These are phyloP conservation scores for Coptodon bakossiorum DNA, from an alignment of 2,113 vertebrate species.

Conservation along the genomic window DNA sequence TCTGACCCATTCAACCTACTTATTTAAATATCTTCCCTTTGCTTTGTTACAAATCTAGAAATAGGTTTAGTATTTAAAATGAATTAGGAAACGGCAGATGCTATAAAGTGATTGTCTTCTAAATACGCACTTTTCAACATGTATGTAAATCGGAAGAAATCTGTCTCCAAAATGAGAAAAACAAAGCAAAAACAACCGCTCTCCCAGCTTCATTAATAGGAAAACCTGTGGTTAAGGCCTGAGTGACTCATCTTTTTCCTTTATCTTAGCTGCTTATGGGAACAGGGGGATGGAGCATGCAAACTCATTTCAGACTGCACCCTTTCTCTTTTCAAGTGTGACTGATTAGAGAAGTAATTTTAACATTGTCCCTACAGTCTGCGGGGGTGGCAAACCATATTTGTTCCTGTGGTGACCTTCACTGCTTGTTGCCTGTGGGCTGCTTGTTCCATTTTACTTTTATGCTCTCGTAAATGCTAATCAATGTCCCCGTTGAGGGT, in stretches of 20 bases:
- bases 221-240: not conserved
- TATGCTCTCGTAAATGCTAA: conserved; percentile 2
- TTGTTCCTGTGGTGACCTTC: conserved; percentile 52
- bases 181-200: not conserved
- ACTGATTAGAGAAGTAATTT: conserved; percentile 31
- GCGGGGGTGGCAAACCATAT: conserved; percentile 12
- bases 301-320: conserved; percentile 42
- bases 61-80: not conserved
- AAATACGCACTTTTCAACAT: not conserved
- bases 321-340: conserved; percentile 48
- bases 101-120: not conserved
- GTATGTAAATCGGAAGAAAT: not conserved
- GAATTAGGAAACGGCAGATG: not conserved
- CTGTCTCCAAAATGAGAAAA: not conserved
- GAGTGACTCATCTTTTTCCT: conserved; percentile 48
- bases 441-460: conserved; percentile 48
- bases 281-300: conserved; percentile 19
- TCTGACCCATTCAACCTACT: not conserved
- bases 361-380: not conserved
- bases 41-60: not conserved
- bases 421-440: conserved; percentile 24
- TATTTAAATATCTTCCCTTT: not conserved
- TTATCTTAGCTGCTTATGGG: conserved; percentile 1
- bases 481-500: not conserved
- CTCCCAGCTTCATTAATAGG: not conserved